Percentiles rank a stretch among this genome's conserved stretches.
Evolutionary conservation across 2,797 vertebrate genomes (phyloP).

Genomic region (Pseudocheirus occidentalis): DNA sequence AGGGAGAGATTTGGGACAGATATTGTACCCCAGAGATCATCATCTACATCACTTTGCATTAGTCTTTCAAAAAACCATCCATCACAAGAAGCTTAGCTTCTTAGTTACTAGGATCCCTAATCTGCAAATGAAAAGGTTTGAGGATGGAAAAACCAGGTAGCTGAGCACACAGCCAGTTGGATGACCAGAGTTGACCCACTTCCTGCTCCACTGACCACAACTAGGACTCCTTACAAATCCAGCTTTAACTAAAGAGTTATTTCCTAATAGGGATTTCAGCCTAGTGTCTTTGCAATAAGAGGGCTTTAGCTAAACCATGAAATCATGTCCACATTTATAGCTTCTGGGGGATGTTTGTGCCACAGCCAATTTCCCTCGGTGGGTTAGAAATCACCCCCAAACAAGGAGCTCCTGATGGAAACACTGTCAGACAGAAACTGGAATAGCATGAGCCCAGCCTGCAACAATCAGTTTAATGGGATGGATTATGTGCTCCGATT

Average conservation of each 20-base stretch:
- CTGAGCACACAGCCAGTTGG: background rate
- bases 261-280: background rate
- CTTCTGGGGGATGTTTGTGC: constrained; percentile 7
- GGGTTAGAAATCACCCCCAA: constrained; percentile 53
- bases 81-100: background rate
- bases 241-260: background rate
- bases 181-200: background rate
- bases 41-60: background rate
- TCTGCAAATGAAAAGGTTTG: background rate
- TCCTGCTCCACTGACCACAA: background rate
- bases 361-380: constrained; percentile 7
- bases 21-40: background rate
- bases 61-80: background rate
- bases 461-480: background rate
- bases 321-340: constrained; percentile 3
- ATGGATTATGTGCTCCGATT: constrained; percentile 28
- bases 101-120: background rate
- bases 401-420: background rate
- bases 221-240: background rate
- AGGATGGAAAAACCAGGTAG: background rate
- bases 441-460: background rate
- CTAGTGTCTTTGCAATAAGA: background rate
- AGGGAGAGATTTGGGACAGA: background rate
- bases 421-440: constrained; percentile 3
- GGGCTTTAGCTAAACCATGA: constrained; percentile 17